Evolutionary conservation across 2,888 invertebrate genomes (phyloP).

Genomic region (Drosophila kokeensis): DNA sequence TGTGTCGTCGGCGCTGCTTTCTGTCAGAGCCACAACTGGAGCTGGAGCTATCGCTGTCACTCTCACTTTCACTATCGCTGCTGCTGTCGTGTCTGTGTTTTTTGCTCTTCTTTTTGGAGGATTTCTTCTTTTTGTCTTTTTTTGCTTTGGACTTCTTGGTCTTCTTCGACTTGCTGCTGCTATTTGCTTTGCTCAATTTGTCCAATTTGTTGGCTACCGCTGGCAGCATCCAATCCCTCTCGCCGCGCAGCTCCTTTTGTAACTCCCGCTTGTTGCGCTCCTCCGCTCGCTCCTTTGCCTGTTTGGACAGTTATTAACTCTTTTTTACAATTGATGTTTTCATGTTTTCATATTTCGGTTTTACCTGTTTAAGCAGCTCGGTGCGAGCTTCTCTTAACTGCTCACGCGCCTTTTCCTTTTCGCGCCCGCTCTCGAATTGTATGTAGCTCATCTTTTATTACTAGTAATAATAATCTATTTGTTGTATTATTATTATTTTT

Average conservation of each 20-base stretch:
- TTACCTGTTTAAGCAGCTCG: slow-evolving; percentile 75
- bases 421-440: slow-evolving; percentile 81
- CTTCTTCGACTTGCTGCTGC: slow-evolving; percentile 52
- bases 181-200: slow-evolving; percentile 71
- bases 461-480: background rate
- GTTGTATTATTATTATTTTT: background rate
- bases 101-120: slow-evolving; percentile 51
- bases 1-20: slow-evolving; percentile 37
- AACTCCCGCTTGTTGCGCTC: slow-evolving; percentile 64
- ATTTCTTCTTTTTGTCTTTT: slow-evolving; percentile 64
- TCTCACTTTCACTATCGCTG: slow-evolving; percentile 32
- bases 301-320: background rate
- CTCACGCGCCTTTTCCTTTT: slow-evolving; percentile 78
- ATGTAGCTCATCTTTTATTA: slow-evolving; percentile 76
- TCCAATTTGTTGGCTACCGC: slow-evolving; percentile 71
- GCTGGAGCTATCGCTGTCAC: slow-evolving; percentile 37
- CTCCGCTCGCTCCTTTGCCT: slow-evolving; percentile 78
- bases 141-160: slow-evolving; percentile 41
- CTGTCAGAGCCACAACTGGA: slow-evolving; percentile 37
- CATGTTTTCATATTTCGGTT: background rate
- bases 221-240: slow-evolving; percentile 80
- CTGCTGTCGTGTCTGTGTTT: slow-evolving; percentile 27
- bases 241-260: slow-evolving; percentile 75
- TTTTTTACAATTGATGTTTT: background rate
- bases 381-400: slow-evolving; percentile 79